Conservation (phyloP, 2,113 vertebrate species). For the Diadophis punctatus region DNA sequence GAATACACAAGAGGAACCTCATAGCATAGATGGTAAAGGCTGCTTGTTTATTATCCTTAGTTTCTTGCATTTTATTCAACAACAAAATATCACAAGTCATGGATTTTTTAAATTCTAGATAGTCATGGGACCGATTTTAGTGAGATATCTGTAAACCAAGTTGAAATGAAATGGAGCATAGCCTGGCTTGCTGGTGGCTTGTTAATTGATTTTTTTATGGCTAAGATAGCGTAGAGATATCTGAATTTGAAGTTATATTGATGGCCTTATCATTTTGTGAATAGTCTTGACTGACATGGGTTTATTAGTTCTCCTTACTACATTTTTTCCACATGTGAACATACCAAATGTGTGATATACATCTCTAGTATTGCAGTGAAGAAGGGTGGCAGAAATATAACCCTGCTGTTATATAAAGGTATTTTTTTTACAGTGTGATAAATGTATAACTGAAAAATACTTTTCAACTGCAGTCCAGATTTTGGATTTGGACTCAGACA, state of each 20-base stretch:
- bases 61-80: background rate
- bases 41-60: background rate
- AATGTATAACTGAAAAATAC: slow-evolving; percentile 16
- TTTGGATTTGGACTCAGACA: background rate
- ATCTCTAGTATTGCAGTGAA: background rate
- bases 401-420: background rate
- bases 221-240: background rate
- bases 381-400: background rate
- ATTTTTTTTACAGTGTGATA: background rate
- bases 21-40: background rate
- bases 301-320: slow-evolving; percentile 4
- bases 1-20: background rate
- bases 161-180: background rate
- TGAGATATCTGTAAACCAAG: background rate
- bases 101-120: background rate
- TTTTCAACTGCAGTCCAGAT: slow-evolving; percentile 28
- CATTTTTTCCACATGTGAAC: background rate
- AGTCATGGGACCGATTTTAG: background rate
- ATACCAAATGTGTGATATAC: background rate
- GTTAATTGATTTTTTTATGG: background rate
- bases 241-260: background rate
- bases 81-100: background rate
- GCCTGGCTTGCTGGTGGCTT: background rate
- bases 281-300: background rate
- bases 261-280: background rate